These are phyloP conservation scores for Anguilla obscura DNA, from an alignment of 2,797 vertebrate genomes.

Conservation along the genomic window DNA sequence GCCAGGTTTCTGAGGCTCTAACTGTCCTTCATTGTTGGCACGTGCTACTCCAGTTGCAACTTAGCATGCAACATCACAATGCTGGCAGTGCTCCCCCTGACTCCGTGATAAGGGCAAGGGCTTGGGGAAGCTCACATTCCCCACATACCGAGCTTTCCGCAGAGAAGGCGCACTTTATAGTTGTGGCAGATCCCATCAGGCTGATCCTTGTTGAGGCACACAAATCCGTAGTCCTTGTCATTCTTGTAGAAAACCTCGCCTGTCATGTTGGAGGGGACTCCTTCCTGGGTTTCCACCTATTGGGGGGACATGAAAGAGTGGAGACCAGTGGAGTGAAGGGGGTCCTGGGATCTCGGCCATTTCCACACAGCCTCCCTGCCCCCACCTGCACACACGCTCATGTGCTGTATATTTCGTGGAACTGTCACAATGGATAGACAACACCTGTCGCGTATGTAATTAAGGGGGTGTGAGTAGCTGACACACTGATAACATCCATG, in stretches of 20 bases:
- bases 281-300: conserved; percentile 80
- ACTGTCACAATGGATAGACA: background rate
- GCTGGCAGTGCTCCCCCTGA: background rate
- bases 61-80: conserved; percentile 19
- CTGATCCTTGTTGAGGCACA: conserved; percentile 84
- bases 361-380: background rate
- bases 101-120: conserved; percentile 20
- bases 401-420: background rate
- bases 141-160: conserved; percentile 85
- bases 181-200: conserved; percentile 75
- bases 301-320: background rate
- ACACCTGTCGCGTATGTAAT: background rate
- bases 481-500: background rate
- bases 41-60: background rate
- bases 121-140: background rate
- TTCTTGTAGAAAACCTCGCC: conserved; percentile 83
- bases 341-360: background rate
- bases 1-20: background rate
- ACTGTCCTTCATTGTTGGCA: background rate
- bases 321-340: background rate
- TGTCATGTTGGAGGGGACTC: conserved; percentile 73
- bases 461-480: background rate
- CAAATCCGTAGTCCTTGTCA: conserved; percentile 85
- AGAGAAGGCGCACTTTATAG: conserved; percentile 92
- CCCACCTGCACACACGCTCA: too few relatives aligned